Percentiles rank a stretch among this genome's conserved stretches.
These are phyloP conservation scores for Paratilapia polleni DNA, from an alignment of 2,113 vertebrate genomes.

Conservation along the genomic window DNA sequence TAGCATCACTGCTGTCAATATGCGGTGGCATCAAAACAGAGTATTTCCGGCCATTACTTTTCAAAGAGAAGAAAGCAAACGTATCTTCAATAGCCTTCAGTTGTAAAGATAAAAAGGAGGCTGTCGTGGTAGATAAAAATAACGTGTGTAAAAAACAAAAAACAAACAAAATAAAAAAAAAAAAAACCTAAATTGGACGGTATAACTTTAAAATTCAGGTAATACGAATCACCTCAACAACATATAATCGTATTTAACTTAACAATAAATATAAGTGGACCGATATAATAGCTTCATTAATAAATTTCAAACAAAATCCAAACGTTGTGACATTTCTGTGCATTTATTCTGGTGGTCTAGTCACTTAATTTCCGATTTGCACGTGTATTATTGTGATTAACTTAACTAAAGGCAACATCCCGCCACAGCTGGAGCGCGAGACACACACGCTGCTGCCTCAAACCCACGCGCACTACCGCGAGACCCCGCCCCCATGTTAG, in stretches of 20 bases:
- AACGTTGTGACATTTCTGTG: neutral
- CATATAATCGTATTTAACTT: neutral
- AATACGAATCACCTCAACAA: neutral
- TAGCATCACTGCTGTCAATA: constrained; percentile 3
- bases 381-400: neutral
- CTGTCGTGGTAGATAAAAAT: no score
- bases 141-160: no score
- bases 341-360: neutral
- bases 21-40: neutral
- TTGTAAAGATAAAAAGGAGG: no score
- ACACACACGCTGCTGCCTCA: neutral
- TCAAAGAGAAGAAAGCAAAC: neutral
- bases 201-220: neutral
- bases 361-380: neutral
- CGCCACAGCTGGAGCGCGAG: constrained; percentile 1
- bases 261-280: no score
- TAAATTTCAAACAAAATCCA: neutral
- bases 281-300: neutral
- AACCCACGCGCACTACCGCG: neutral
- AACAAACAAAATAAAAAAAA: no score
- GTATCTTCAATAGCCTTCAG: neutral
- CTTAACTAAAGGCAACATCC: neutral
- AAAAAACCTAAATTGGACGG: no score
- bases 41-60: neutral
- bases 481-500: neutral